phyloP scores from a whole-genome alignment of 2,888 invertebrate genomes.

The Melieria crassipennis region DNA sequence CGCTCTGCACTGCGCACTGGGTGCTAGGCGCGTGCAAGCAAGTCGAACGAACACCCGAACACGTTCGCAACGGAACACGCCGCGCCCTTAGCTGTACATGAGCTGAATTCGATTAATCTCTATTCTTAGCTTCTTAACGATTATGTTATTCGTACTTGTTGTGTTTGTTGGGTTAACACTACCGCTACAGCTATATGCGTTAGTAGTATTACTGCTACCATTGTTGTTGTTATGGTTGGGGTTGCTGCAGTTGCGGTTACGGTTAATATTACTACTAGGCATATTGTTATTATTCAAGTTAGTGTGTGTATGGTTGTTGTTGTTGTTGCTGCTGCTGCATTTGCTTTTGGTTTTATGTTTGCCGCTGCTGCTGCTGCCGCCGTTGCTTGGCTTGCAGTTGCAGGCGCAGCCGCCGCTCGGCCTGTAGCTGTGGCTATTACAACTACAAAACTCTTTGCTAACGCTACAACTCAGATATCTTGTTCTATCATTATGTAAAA shows the following conservation, averaged over 20 bases:
- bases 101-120: constrained; percentile 61
- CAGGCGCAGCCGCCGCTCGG: background rate
- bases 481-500: constrained; percentile 55
- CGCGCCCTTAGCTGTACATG: constrained; percentile 57
- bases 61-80: too few relatives aligned
- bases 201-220: constrained; percentile 38
- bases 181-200: constrained; percentile 35
- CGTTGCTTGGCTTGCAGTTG: constrained; percentile 4
- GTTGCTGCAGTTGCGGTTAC: constrained; percentile 33
- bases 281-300: constrained; percentile 29
- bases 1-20: too few relatives aligned
- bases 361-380: background rate
- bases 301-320: constrained; percentile 35
- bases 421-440: constrained; percentile 3
- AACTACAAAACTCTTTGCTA: constrained; percentile 22
- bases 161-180: constrained; percentile 16
- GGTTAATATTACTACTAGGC: constrained; percentile 29
- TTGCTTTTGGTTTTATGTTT: constrained; percentile 33
- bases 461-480: constrained; percentile 46
- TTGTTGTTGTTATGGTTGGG: constrained; percentile 36
- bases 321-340: constrained; percentile 34
- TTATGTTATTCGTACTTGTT: constrained; percentile 42
- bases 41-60: too few relatives aligned
- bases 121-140: constrained; percentile 59
- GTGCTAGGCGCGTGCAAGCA: too few relatives aligned